Conservation (phyloP, 2,888 invertebrate genomes). For the Lamellibrachia columna region DNA sequence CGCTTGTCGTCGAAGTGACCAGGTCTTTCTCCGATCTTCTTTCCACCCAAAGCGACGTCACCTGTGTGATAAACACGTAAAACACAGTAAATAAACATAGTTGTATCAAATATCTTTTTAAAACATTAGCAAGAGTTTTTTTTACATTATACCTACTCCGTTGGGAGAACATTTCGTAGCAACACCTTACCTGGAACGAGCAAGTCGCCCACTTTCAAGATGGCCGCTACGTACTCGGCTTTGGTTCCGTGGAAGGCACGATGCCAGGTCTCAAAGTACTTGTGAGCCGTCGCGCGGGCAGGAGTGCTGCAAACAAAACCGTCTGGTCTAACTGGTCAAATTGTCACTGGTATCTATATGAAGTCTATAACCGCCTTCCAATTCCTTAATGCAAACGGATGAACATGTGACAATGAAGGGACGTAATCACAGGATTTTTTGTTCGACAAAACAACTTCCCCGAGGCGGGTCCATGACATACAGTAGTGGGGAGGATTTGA, state of each 20-base stretch:
- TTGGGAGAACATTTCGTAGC: not conserved
- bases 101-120: too few species aligned
- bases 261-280: conserved; percentile 20
- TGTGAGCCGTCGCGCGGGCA: not conserved
- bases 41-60: not conserved
- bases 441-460: too few species aligned
- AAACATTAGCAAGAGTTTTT: too few species aligned
- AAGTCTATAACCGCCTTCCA: not conserved
- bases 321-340: not conserved
- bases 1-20: conserved; percentile 22
- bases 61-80: not conserved
- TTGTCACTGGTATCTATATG: not conserved
- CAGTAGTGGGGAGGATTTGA: too few species aligned
- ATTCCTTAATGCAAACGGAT: not conserved
- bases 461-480: too few species aligned
- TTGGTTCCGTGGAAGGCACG: conserved; percentile 24
- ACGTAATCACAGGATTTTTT: too few species aligned
- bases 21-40: conserved; percentile 7
- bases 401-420: not conserved
- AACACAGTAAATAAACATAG: not conserved
- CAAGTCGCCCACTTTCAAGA: not conserved
- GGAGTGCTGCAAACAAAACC: not conserved
- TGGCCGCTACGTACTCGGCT: not conserved
- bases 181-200: conserved; percentile 8
- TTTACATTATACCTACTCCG: too few species aligned